These are phyloP conservation scores for Acipenser transmontanus DNA, from an alignment of 2,797 vertebrate genomes.

Conservation along the genomic window DNA sequence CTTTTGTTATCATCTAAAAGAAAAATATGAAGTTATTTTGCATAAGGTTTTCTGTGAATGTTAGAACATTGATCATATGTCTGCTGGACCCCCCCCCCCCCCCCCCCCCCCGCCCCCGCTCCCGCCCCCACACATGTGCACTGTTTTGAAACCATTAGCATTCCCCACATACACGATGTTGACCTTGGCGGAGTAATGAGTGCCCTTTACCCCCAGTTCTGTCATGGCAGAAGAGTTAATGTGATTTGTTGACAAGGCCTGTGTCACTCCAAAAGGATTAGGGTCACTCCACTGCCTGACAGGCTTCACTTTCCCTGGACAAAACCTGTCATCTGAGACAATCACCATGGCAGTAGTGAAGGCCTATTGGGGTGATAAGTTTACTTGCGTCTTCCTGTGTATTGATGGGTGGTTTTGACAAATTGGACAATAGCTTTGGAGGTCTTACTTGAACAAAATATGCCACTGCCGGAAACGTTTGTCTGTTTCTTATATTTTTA, in stretches of 20 bases:
- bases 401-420: no score
- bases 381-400: no score
- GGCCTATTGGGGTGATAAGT: no score
- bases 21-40: background rate
- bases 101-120: no score
- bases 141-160: constrained; percentile 35
- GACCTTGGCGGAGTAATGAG: constrained; percentile 41
- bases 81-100: no score
- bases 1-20: no score
- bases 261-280: constrained; percentile 24
- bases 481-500: no score
- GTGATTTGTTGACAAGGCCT: constrained; percentile 23
- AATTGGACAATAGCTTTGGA: no score
- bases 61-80: background rate
- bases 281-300: constrained; percentile 6
- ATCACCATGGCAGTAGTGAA: no score
- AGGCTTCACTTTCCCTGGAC: constrained; percentile 13
- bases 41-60: background rate
- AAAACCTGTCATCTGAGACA: constrained; percentile 10
- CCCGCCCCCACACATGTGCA: background rate
- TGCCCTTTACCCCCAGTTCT: constrained; percentile 27
- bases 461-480: no score
- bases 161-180: constrained; percentile 40
- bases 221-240: constrained; percentile 21
- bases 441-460: no score